A percentile compares a stretch with the other conserved stretches of the same genome.
phyloP scores from a whole-genome alignment of 92 coral and sea anemone species.

The Anthopleura xanthogrammica region DNA sequence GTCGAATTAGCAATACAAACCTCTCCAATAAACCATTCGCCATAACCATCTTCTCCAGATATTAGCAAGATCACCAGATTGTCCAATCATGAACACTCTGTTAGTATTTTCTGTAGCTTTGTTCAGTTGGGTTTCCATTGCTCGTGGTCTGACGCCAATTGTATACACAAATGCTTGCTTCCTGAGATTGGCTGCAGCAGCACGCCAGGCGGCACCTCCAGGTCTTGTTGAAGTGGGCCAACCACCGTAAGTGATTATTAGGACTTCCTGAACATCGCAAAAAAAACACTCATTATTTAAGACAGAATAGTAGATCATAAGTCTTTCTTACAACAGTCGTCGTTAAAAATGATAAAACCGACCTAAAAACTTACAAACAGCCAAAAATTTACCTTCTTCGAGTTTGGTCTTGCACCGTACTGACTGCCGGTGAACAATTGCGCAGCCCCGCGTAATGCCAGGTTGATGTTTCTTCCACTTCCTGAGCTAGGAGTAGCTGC shows the following conservation, averaged over 20 bases:
- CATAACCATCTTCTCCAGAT: background rate
- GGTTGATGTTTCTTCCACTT: conserved; percentile 17
- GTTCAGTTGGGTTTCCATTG: conserved; percentile 6
- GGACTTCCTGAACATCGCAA: conserved; percentile 52
- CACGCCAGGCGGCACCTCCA: background rate
- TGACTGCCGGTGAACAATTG: conserved; percentile 3
- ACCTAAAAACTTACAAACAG: too few relatives aligned
- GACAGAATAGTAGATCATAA: too few relatives aligned
- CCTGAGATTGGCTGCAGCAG: conserved; percentile 2
- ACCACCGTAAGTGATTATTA: conserved; percentile 53
- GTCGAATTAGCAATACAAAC: background rate
- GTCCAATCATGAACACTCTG: conserved; percentile 25
- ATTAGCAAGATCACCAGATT: conserved; percentile 4
- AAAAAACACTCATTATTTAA: too few relatives aligned
- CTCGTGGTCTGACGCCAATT: conserved; percentile 15
- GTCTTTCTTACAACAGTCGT: too few relatives aligned
- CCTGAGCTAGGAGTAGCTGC: conserved; percentile 13
- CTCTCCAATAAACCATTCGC: conserved; percentile 12
- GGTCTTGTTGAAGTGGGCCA: conserved; percentile 37
- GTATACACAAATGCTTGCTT: background rate
- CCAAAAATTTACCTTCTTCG: conserved; percentile 17
- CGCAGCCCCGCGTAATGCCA: background rate
- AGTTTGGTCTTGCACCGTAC: conserved; percentile 1
- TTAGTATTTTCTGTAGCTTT: conserved; percentile 5
- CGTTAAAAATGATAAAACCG: too few relatives aligned